These are phyloP conservation scores for Drosophila nasuta DNA, from an alignment of 1,140 invertebrate genomes.

Conservation along the genomic window DNA sequence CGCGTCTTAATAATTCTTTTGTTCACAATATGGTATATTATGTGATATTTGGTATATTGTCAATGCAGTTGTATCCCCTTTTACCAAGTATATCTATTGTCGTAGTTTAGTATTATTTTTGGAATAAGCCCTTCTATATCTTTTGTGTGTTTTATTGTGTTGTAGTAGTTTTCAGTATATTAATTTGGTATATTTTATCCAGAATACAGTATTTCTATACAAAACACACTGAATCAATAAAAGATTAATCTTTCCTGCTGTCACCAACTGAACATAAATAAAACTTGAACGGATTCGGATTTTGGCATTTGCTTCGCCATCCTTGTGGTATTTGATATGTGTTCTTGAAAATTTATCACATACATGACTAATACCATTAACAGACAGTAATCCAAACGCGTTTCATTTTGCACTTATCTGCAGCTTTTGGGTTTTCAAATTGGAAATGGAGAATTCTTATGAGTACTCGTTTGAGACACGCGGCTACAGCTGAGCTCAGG, in stretches of 20 bases:
- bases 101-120: too few species aligned
- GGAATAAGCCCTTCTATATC: too few species aligned
- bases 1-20: too few species aligned
- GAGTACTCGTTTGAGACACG: not conserved
- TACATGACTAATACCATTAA: slow-evolving; percentile 4
- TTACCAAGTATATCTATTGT: too few species aligned
- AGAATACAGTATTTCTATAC: too few species aligned
- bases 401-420: slow-evolving; percentile 13
- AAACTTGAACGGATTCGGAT: not conserved
- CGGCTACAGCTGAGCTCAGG: not conserved
- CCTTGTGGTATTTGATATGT: not conserved
- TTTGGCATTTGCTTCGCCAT: not conserved
- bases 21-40: too few species aligned
- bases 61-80: too few species aligned
- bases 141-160: too few species aligned
- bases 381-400: slow-evolving; percentile 19
- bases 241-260: not conserved
- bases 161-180: too few species aligned
- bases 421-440: slow-evolving; percentile 1
- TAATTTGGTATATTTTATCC: too few species aligned
- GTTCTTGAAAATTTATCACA: slow-evolving; percentile 13
- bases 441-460: not conserved
- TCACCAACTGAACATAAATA: not conserved
- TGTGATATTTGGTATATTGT: too few species aligned
- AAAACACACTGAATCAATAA: too few species aligned